Base-by-base conservation (phyloP, 2,888 invertebrate genomes). In the Azorinus chamasolen region DNA sequence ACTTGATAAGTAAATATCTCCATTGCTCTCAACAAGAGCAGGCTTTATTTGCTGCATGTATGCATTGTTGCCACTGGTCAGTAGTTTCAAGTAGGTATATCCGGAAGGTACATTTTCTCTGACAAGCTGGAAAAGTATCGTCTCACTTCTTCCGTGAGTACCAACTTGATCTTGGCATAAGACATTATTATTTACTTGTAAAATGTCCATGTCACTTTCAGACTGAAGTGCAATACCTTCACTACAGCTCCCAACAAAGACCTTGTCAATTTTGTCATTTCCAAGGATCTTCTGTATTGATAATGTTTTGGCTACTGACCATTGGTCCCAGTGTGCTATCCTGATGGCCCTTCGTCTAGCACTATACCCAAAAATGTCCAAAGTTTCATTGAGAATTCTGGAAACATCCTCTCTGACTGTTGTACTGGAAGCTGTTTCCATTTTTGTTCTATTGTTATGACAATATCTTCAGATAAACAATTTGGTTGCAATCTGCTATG, bases 91-190 rank as follows among this genome's bases (percentile, higher is more conserved):
- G n/a, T n/a, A n/a, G n/a, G n/a, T n/a, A n/a, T n/a, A n/a, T n/a
- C n/a, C n/a, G n/a, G n/a, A n/a, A 25, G 63, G 63, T 24, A 54
- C 63, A 0, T 27, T 53, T n/a, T 54, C 18, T 45, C 53, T 63
- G 3, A 54, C 51, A 0, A 63, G 24, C 20, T 51, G 41, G 12
- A 63, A 27, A 2, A 43, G 43, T 6, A 27, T 3, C 2, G 25
- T 27, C 43, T 43, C n/a, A 10, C 54, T 63, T 1, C 27, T 32
- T 8, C 32, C 45, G 27, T 14, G 41, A 10, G 27, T 53, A 25
- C 27, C 43, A 16, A 43, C 1, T 25, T 63, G 25, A 24, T 63
- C 63, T 14, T 32, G 20, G 20, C 63, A 63, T 4, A 53, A 1
- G 6, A 63, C 41, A 25, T 25, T 12, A 6, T 18, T 53, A 51